These are phyloP conservation scores for Phycodurus eques DNA, from an alignment of 2,113 vertebrate genomes.

Conservation along the genomic window DNA sequence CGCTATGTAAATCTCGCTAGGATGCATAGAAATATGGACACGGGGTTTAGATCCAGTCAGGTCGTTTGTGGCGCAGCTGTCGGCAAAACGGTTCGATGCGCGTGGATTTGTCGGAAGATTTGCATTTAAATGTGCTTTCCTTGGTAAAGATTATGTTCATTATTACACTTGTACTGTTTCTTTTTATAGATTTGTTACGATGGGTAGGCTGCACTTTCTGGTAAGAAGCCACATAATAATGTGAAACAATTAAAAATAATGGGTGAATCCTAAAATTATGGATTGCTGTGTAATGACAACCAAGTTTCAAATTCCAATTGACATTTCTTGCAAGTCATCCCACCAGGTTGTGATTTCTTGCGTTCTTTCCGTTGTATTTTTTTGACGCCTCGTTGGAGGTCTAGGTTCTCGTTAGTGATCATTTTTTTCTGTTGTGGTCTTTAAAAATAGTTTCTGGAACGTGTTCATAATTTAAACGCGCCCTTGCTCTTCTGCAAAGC, in stretches of 20 bases:
- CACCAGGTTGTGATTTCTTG: neutral
- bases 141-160: no score
- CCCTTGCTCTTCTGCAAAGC: neutral
- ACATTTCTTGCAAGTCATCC: no score
- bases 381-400: neutral
- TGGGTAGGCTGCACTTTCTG: no score
- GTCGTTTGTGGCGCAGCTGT: constrained; percentile 3
- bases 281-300: no score
- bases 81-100: neutral
- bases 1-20: constrained; percentile 33
- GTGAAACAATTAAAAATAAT: neutral
- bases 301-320: neutral
- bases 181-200: no score
- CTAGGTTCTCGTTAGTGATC: neutral
- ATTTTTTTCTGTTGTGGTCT: no score
- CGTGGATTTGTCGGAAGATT: neutral
- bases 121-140: no score
- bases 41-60: neutral
- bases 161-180: no score
- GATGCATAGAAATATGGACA: constrained; percentile 9
- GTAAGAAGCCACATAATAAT: no score
- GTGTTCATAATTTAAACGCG: neutral
- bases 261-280: neutral
- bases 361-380: neutral
- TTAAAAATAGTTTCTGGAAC: constrained; percentile 4